These are phyloP conservation scores for Montipora capricornis DNA, from an alignment of 64 coral and sea anemone genomes.

Conservation along the genomic window DNA sequence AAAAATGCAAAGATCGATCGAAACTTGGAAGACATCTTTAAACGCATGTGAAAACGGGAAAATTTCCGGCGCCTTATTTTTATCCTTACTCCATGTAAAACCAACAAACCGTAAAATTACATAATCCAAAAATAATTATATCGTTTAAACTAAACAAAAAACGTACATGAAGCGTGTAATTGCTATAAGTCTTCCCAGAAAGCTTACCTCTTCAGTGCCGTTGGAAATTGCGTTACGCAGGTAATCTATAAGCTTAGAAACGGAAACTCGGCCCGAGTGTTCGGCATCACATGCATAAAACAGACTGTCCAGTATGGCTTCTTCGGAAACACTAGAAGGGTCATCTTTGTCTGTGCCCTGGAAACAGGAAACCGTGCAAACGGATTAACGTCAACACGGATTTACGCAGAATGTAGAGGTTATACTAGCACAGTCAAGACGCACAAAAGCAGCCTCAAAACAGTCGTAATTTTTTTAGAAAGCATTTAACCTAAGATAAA, in stretches of 20 bases:
- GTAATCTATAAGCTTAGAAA: slow-evolving; percentile 88
- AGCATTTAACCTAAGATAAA: background rate
- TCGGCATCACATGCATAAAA: slow-evolving; percentile 84
- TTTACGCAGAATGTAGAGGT: background rate
- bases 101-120: background rate
- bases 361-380: slow-evolving; percentile 59
- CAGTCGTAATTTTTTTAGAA: background rate
- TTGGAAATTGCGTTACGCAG: slow-evolving; percentile 79
- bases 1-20: background rate
- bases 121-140: background rate
- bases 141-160: background rate
- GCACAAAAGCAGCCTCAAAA: background rate
- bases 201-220: slow-evolving; percentile 57
- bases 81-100: background rate
- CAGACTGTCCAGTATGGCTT: slow-evolving; percentile 91
- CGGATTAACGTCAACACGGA: background rate
- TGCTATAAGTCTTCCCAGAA: too few species aligned
- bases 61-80: too few species aligned
- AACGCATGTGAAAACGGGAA: background rate
- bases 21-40: slow-evolving; percentile 3
- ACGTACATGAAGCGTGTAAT: background rate
- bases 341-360: slow-evolving; percentile 72
- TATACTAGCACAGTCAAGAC: background rate
- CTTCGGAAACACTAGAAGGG: slow-evolving; percentile 81
- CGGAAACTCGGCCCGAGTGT: slow-evolving; percentile 73